Base-by-base conservation (phyloP, 2,888 invertebrate species). In the Drymonia ruficornis region DNA sequence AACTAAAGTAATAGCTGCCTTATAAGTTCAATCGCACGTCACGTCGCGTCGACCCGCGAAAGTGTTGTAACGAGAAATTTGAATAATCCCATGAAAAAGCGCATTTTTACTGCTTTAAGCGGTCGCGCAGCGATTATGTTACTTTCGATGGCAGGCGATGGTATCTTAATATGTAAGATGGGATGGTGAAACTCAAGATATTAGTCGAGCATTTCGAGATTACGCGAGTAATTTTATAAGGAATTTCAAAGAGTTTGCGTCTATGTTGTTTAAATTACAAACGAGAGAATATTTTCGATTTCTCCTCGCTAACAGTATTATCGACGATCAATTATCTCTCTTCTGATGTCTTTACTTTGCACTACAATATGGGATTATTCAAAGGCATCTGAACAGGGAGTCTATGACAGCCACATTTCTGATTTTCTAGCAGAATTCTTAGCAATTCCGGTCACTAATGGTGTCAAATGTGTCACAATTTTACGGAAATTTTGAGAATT, bases 81-180 rank as follows among this genome's bases (percentile, higher is more conserved):
- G 53, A 67, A 76, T 72, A 72, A 70, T 68, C 45, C 66, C 62
- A 62, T 61, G 56, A 65, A 67, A 64, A 69, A 70, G 63, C 56
- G 60, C 48, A 57, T 45, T 48, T 58, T 56, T 50, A 49, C 52
- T 48, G 49, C 48, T 50, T 56, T 13, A 19, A 53, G 55, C 42
- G 40, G 18, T 9, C 40, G 38, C n/a, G 15, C 50, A 52, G 45
- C 28, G 34, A 40, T 51, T 38, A n/a, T 49, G 52, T 40, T 51
- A 52, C 59, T 62, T 55, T 56, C 53, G 40, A 52, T 46, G 53
- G 36, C 8, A 19, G 31, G 51, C 12, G 45, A 45, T 45, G 28
- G 28, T 45, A 45, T 45, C 45, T 28, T 28, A n/a, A 28, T n/a
- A 28, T 45, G 12, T n/a, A 7, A n/a, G 12, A 12, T 28, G 18